A percentile compares a stretch with the other conserved stretches of the same genome.
phyloP scores from a whole-genome alignment of 2,797 vertebrate genomes.

The Phoebastria nigripes region DNA sequence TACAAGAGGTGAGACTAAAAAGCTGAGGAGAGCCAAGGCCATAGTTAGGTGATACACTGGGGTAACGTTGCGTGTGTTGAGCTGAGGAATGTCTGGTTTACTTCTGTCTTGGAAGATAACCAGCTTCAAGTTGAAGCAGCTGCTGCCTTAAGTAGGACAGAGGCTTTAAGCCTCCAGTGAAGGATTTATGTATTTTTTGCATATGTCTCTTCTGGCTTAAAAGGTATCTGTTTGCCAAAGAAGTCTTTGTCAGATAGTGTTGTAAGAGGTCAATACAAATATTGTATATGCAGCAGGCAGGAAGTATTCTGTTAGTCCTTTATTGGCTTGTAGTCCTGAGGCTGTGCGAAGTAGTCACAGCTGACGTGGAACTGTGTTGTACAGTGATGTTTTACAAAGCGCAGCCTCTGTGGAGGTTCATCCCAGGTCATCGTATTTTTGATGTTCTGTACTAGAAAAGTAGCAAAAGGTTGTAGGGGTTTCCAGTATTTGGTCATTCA shows the following conservation, averaged over 20 bases:
- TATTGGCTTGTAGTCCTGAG: background rate
- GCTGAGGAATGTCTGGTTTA: background rate
- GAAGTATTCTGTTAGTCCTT: background rate
- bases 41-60: background rate
- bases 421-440: fast-evolving
- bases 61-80: fast-evolving
- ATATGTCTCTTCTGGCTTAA: background rate
- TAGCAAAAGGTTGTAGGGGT: background rate
- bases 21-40: background rate
- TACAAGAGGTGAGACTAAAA: background rate
- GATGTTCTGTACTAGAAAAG: background rate
- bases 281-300: background rate
- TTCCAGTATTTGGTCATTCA: background rate
- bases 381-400: background rate
- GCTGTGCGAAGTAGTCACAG: background rate
- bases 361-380: background rate
- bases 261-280: background rate
- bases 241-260: background rate
- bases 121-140: slow-evolving; percentile 17
- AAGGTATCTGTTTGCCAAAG: background rate
- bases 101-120: background rate
- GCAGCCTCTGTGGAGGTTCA: background rate
- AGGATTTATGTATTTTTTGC: background rate
- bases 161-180: background rate
- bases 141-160: background rate